A percentile compares a stretch with the other conserved stretches of the same genome.
phyloP scores from a whole-genome alignment of 2,888 invertebrate genomes.

The Bembecia ichneumoniformis region DNA sequence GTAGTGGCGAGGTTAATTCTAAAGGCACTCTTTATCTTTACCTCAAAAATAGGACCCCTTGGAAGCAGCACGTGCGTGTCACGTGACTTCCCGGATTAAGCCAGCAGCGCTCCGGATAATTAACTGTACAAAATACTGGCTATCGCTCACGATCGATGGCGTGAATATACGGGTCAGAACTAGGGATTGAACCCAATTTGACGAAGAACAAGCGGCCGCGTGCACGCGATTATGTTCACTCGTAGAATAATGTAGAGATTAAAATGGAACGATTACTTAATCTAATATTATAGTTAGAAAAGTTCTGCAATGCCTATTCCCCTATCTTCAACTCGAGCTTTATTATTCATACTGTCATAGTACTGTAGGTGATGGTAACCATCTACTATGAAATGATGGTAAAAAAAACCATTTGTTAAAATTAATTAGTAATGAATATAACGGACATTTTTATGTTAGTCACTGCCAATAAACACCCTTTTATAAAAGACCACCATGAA shows the following conservation, averaged over 20 bases:
- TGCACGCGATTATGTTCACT: slow-evolving; percentile 15
- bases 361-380: no score
- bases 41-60: slow-evolving; percentile 35
- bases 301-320: no score
- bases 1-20: neutral
- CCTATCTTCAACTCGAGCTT: no score
- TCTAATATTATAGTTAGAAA: neutral
- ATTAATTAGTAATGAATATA: no score
- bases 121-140: slow-evolving; percentile 64
- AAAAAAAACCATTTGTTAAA: no score
- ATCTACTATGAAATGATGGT: no score
- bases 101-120: slow-evolving; percentile 57
- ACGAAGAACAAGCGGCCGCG: slow-evolving; percentile 18
- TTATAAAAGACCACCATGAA: no score
- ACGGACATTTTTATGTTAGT: no score
- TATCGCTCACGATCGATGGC: slow-evolving; percentile 46
- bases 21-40: neutral
- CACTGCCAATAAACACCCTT: no score
- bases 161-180: slow-evolving; percentile 18
- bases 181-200: slow-evolving; percentile 22
- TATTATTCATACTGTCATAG: no score
- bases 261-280: neutral
- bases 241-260: neutral
- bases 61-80: slow-evolving; percentile 56
- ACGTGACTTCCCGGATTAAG: slow-evolving; percentile 66